Base-by-base conservation (phyloP, 1,140 invertebrate genomes). In the Chlorops oryzae region DNA sequence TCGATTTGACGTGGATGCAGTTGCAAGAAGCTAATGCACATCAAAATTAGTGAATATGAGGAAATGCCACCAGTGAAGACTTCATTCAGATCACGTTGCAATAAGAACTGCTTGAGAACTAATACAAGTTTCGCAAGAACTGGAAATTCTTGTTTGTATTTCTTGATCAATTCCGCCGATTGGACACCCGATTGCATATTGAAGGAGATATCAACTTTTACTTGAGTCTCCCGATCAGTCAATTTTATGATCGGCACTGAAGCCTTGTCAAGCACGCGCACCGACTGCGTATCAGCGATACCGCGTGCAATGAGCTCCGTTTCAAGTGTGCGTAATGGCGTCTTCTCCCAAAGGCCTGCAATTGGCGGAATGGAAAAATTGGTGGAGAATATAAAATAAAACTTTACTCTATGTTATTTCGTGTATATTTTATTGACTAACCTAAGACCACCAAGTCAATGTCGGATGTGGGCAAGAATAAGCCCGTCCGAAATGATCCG, bases 11-110 rank as follows among this genome's bases (percentile, higher is more conserved):
- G 69, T 41, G 75, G 78, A 63, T 80, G 78, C 58, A 81, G 62
- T 81, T 97, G 93, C 52, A 98, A 79, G 76, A 98, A 99, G 78
- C 92, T 96, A 74, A 99, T 92, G 63, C 91, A 92, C 88, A 99
- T 94, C 47, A 99, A 83, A 73, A 98, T 97, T 56, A 99, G 83
- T 70, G 93, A 94, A 75, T 99, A 99, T 32, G 95, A 98, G 56
- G 93, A 95, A 62, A 99, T 96, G 70, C 96, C 96, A 58, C 96
- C 70, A 43, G 93, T 97, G 77, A 96, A 99, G 40, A 98, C 96
- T 83, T 98, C 95, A 77, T 98, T 98, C 59, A 99, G 81, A 79
- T 97, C 92, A 73, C 95, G 82, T 76, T 98, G 90, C 42, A 96
- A 78, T 47, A 98, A 82, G 78, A 97, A 98, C 77, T 98, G 94